Base-by-base conservation (phyloP, 2,113 vertebrate genomes). In the Osmerus eperlanus region DNA sequence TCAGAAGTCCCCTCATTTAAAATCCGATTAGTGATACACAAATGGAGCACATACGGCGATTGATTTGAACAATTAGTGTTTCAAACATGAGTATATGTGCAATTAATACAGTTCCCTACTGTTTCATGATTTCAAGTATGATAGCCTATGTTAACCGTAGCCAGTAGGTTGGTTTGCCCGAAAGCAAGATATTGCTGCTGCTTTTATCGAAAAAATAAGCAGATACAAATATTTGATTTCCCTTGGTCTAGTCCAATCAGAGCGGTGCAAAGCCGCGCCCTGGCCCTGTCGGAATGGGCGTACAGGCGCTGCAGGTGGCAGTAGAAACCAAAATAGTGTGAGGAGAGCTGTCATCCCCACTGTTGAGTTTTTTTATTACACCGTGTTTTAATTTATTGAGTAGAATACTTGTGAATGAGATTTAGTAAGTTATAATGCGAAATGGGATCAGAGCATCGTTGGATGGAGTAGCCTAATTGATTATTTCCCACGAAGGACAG, bases 231-330 rank as follows among this genome's bases (percentile, higher is more conserved):
- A 15, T 62, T 23, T 18, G 6, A 64, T 36, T 62, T 14, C 9
- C 16, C 28, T 6, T 19, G 29, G 1, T 28, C 64, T 51, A 68
- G 16, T 0, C 87, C 89, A 88, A 86, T 89, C 70, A 83, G 70
- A 74, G 64, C 68, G 0, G 29, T 2, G 13, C 64, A 59, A 60
- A 80, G 12, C 75, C 81, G 66, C 83, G 62, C 82, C 78, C 77
- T 28, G 72, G 15, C 61, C 67, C 68, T 74, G 75, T 77, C 73
- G 78, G 79, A 88, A 73, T 78, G 81, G 25, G 67, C 73, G 52
- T 54, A 71, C 53, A 78, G 65, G 55, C 66, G 67, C 76, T 1
- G 3, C 68, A 56, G 70, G 70, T 28, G 16, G 4, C 32, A 84
- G 85, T 87, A 3, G 25, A 56, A 36, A 36, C 32, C 32, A 36